phyloP scores from a whole-genome alignment of 2,888 invertebrate species.

The Amphimallon solstitiale region DNA sequence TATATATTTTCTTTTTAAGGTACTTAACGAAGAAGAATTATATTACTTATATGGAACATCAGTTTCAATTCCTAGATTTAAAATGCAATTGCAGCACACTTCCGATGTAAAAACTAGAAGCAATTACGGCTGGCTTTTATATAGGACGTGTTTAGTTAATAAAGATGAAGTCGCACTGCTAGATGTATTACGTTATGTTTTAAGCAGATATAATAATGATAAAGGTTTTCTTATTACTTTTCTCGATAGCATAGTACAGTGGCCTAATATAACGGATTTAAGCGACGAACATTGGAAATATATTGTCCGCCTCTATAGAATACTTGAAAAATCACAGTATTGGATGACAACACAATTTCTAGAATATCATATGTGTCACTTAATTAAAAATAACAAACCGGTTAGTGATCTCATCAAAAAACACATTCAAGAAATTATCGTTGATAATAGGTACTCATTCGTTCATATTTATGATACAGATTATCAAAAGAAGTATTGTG shows the following conservation, averaged over 20 bases:
- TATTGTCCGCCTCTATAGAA: not conserved
- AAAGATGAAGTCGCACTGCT: constrained; percentile 4
- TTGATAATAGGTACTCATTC: not conserved
- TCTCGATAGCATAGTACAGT: not conserved
- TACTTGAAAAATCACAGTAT: not conserved
- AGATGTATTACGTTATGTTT: constrained; percentile 12
- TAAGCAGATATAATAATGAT: constrained; percentile 27
- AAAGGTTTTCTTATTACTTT: not conserved
- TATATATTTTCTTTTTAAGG: too few relatives aligned
- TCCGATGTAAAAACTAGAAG: not conserved
- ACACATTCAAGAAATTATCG: not conserved
- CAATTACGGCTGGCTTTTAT: not conserved
- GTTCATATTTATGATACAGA: not conserved
- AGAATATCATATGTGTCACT: not conserved
- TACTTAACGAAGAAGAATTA: not conserved
- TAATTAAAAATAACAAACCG: not conserved
- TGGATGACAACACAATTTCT: not conserved
- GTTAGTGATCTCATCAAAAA: not conserved
- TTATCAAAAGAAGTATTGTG: constrained; percentile 2
- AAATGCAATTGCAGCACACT: not conserved
- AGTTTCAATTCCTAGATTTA: not conserved
- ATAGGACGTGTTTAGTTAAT: constrained; percentile 4
- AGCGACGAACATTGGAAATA: constrained; percentile 1
- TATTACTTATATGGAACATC: constrained; percentile 5
- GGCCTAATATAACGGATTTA: not conserved